Conservation (phyloP, 1,140 invertebrate genomes). For the Heliconius hermathena region DNA sequence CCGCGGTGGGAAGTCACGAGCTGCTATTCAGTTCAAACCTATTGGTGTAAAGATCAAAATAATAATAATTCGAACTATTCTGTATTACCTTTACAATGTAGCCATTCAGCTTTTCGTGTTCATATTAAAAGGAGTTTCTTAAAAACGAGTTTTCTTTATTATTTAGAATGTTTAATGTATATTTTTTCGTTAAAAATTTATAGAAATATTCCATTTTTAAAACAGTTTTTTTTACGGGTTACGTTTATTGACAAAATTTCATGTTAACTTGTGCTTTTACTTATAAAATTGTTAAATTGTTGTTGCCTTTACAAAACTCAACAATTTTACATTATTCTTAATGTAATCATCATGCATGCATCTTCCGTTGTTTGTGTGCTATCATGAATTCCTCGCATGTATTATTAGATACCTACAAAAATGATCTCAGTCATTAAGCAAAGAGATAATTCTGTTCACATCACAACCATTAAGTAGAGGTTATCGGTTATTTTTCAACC, state of each 20-base stretch:
- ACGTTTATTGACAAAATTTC: no score
- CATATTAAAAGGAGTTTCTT: background rate
- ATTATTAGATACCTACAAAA: slow-evolving; percentile 7
- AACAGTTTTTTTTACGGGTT: no score
- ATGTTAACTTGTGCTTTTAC: background rate
- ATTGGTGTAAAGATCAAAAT: slow-evolving; percentile 46
- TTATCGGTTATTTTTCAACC: slow-evolving; percentile 30
- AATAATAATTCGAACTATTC: slow-evolving; percentile 20
- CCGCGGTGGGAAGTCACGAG: slow-evolving; percentile 67
- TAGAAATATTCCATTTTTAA: no score
- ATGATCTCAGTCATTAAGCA: slow-evolving; percentile 33
- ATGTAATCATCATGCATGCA: background rate
- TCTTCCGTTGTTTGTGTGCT: slow-evolving; percentile 19
- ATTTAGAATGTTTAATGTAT: background rate
- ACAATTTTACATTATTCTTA: background rate
- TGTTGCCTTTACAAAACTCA: no score
- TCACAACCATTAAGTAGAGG: slow-evolving; percentile 22
- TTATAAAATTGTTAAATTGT: background rate
- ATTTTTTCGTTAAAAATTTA: no score
- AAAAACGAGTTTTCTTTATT: background rate
- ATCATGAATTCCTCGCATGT: background rate
- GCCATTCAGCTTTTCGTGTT: background rate
- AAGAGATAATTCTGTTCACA: slow-evolving; percentile 31
- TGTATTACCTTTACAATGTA: background rate
- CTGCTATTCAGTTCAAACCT: slow-evolving; percentile 56